Evolutionary conservation across 2,888 invertebrate species (phyloP).

Genomic region (Limnephilus lunatus): DNA sequence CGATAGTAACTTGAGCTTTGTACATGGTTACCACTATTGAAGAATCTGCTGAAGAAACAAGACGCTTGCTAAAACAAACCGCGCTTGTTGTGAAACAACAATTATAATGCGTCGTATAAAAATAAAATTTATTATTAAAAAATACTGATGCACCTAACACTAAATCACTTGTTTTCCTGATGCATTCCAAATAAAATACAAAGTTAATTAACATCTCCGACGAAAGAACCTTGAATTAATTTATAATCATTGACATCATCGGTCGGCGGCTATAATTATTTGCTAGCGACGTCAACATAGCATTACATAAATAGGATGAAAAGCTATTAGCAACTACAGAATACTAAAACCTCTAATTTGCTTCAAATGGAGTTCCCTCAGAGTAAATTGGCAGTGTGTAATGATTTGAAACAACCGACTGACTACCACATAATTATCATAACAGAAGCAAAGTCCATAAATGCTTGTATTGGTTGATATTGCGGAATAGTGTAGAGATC

Average conservation of each 20-base stretch:
- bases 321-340: neutral
- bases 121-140: neutral
- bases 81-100: too few relatives aligned
- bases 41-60: too few relatives aligned
- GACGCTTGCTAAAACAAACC: too few relatives aligned
- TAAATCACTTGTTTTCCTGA: neutral
- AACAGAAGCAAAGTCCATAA: neutral
- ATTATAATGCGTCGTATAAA: neutral
- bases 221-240: constrained; percentile 24
- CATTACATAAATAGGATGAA: neutral
- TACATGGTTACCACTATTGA: too few relatives aligned
- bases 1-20: too few relatives aligned
- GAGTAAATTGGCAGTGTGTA: neutral
- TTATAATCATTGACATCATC: constrained; percentile 36
- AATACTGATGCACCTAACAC: neutral
- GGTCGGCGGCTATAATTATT: neutral
- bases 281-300: neutral
- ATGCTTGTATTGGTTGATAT: neutral
- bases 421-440: neutral
- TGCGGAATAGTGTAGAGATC: neutral
- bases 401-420: neutral
- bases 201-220: neutral
- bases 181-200: neutral
- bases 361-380: neutral
- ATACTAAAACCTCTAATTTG: constrained; percentile 30